A percentile compares a stretch with the other conserved stretches of the same genome.
Conservation (phyloP, 2,797 vertebrate genomes). For the Ptychadena robeensis region DNA sequence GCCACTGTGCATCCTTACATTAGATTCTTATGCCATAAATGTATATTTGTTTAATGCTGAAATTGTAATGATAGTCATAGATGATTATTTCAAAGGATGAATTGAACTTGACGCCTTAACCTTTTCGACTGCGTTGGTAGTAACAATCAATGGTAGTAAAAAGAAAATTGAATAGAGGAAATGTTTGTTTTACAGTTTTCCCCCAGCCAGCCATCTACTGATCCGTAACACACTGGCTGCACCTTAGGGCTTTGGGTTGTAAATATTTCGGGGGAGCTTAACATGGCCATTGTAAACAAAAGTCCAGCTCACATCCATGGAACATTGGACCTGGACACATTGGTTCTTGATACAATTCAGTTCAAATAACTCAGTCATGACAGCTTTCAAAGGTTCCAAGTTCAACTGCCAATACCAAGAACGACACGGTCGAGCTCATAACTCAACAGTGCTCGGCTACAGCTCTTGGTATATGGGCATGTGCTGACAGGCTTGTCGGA, state of each 20-base stretch:
- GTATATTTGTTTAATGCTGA: too few species aligned
- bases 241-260: background rate
- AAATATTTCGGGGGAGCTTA: background rate
- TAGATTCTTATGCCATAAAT: too few species aligned
- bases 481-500: constrained; percentile 19
- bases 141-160: constrained; percentile 12
- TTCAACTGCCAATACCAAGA: background rate
- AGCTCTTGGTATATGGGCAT: background rate
- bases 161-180: background rate
- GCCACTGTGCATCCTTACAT: too few species aligned
- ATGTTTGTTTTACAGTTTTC: background rate
- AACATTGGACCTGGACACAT: background rate
- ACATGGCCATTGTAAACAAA: constrained; percentile 2
- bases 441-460: background rate
- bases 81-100: too few species aligned
- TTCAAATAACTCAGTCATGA: constrained; percentile 5
- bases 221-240: background rate
- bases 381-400: constrained; percentile 9
- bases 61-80: too few species aligned
- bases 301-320: background rate
- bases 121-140: constrained; percentile 11
- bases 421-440: constrained; percentile 7
- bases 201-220: background rate
- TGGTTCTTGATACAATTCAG: background rate
- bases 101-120: too few species aligned